Percentiles rank a stretch among this genome's conserved stretches.
phyloP scores from a whole-genome alignment of 2,797 vertebrate species.

The Acridotheres tristis region DNA sequence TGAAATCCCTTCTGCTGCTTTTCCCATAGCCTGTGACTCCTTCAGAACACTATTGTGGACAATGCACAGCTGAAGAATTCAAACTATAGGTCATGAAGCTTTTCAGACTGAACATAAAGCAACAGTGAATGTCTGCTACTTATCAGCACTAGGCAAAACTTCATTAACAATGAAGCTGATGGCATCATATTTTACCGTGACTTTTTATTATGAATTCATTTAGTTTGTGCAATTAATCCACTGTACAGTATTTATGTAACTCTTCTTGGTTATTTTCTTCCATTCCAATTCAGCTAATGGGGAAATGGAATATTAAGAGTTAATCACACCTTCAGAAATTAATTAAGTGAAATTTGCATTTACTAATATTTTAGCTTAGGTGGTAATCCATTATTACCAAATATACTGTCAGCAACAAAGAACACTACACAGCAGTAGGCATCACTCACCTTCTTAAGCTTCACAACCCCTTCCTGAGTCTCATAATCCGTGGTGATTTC shows the following conservation, averaged over 20 bases:
- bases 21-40: conserved; percentile 58
- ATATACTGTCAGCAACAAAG: conserved; percentile 3
- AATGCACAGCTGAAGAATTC: conserved; percentile 48
- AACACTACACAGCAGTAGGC: neutral
- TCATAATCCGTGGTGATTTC: conserved; percentile 93
- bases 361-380: conserved; percentile 36
- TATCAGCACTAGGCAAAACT: conserved; percentile 53
- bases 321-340: conserved; percentile 66
- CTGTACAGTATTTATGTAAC: conserved; percentile 67
- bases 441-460: conserved; percentile 90
- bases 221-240: conserved; percentile 65
- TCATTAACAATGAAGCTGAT: conserved; percentile 56
- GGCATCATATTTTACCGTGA: conserved; percentile 45
- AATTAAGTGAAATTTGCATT: conserved; percentile 55
- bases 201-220: conserved; percentile 65
- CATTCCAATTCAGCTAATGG: conserved; percentile 72
- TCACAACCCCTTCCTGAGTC: conserved; percentile 94
- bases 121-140: conserved; percentile 63
- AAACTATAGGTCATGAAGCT: conserved; percentile 51
- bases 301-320: conserved; percentile 71
- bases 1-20: conserved; percentile 45
- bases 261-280: conserved; percentile 69
- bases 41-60: conserved; percentile 46
- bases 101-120: conserved; percentile 51
- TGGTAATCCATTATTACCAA: conserved; percentile 28